Evolutionary conservation across 2,113 vertebrate species (phyloP).

Genomic region (Marmota flaviventris): DNA sequence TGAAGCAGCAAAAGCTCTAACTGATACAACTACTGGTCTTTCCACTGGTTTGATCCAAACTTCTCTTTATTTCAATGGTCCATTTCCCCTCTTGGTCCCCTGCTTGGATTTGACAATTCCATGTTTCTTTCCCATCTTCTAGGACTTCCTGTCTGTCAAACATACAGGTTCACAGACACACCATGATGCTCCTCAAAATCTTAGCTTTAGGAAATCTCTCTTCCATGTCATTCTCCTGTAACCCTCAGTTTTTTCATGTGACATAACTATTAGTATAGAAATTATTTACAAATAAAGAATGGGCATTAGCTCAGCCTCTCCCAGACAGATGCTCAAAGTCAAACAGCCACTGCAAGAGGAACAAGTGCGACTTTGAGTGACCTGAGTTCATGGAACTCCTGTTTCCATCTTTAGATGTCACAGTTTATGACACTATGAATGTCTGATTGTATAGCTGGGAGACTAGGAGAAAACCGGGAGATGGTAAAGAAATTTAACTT

Average conservation of each 20-base stretch:
- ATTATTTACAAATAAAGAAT: not conserved
- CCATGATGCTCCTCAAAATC: not conserved
- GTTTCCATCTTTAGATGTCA: fast-evolving
- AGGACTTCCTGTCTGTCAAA: not conserved
- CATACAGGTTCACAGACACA: not conserved
- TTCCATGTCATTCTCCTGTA: not conserved
- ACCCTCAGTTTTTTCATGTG: not conserved
- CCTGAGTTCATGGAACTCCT: not conserved
- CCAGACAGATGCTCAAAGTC: fast-evolving
- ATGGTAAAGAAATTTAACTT: not conserved
- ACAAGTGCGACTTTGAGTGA: fast-evolving
- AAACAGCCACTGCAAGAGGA: fast-evolving
- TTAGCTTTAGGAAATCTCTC: not conserved
- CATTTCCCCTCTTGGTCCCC: not conserved
- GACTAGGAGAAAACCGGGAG: not conserved
- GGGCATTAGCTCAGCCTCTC: not conserved
- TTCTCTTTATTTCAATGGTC: not conserved
- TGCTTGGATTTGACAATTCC: not conserved
- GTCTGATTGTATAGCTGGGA: not conserved
- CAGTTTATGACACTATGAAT: not conserved
- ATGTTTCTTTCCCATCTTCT: not conserved
- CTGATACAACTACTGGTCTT: not conserved
- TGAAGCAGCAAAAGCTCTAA: not conserved
- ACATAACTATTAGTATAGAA: not conserved
- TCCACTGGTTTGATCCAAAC: not conserved